Percentiles rank a stretch among this genome's conserved stretches.
Conservation (phyloP, 2,113 vertebrate genomes). For the Hoplias malabaricus region DNA sequence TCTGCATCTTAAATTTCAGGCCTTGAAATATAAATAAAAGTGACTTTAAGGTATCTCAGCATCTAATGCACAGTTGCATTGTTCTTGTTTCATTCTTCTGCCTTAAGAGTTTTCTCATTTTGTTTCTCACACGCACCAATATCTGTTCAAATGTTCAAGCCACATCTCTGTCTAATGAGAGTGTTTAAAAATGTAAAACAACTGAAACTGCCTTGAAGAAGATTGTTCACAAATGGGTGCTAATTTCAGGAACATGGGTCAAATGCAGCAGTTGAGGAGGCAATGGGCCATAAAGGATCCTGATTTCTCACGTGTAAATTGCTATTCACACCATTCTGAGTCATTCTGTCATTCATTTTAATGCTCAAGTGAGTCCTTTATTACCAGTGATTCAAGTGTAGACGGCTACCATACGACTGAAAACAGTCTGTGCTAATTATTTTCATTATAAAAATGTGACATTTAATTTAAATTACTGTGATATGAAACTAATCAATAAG, state of each 20-base stretch:
- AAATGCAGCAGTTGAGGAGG: not conserved
- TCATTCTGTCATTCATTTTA: no score
- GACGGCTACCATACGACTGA: no score
- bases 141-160: not conserved
- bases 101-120: not conserved
- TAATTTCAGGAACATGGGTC: not conserved
- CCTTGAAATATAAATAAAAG: conserved; percentile 75
- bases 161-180: not conserved
- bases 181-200: not conserved
- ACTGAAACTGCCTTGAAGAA: not conserved
- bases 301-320: not conserved
- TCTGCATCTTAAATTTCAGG: conserved; percentile 57
- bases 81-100: conserved; percentile 29
- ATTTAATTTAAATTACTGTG: no score
- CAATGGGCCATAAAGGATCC: not conserved
- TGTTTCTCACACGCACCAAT: no score
- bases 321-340: not conserved
- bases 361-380: not conserved
- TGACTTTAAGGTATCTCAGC: conserved; percentile 66
- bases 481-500: no score
- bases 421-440: not conserved
- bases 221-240: no score
- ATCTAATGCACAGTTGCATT: conserved; percentile 34
- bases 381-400: no score
- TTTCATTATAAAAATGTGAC: not conserved